Percentiles rank a stretch among this genome's conserved stretches.
These are phyloP conservation scores for Grammatotria lemairii DNA, from an alignment of 2,113 vertebrate genomes.

Conservation along the genomic window DNA sequence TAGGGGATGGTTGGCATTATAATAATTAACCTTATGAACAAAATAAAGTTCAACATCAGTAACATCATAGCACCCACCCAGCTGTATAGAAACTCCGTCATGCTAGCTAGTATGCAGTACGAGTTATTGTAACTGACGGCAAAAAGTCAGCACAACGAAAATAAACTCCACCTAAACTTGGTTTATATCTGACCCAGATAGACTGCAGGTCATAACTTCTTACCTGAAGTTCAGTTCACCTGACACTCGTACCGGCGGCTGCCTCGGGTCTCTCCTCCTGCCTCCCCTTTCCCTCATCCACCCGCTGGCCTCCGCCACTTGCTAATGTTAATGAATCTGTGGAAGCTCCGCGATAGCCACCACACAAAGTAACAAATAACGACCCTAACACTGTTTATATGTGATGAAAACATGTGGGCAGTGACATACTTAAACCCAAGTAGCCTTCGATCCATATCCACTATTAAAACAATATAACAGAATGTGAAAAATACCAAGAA, in stretches of 20 bases:
- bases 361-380: neutral
- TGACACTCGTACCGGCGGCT: no score
- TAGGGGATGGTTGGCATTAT: neutral
- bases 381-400: neutral
- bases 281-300: no score
- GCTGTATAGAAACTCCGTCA: neutral
- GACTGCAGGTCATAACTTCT: no score
- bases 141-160: neutral
- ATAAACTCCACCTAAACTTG: no score
- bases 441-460: neutral
- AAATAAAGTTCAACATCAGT: neutral
- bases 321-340: neutral
- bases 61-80: neutral
- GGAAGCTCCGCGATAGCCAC: accelerated
- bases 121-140: no score
- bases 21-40: neutral
- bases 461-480: neutral
- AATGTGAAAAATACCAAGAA: neutral
- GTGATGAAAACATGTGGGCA: neutral
- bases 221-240: no score
- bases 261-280: no score
- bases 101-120: neutral
- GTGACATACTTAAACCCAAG: neutral
- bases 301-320: neutral
- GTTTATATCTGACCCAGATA: no score